Base-by-base conservation (phyloP, 2,113 vertebrate species). In the Monopterus albus region DNA sequence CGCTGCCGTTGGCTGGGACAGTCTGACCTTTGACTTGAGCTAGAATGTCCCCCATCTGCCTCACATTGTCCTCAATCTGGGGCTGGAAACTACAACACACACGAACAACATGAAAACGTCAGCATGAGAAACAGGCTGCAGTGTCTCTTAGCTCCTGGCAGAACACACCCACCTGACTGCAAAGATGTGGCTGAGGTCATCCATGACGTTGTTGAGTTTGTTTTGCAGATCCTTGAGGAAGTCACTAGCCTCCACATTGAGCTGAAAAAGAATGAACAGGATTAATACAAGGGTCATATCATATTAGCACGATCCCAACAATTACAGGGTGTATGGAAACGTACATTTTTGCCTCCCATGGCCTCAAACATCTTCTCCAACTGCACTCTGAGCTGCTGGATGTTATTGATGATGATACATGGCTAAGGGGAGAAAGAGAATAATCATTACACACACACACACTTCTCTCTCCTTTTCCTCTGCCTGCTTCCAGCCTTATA, bases 361-460 rank as follows among this genome's bases (percentile, higher is more conserved):
- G 96, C 97, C 83, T 99, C 96, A 43, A 99, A 99, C 96, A 99
- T 99, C 92, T 98, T 99, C 91, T 99, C 97, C 4, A 99, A 84
- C 89, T 99, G 97, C 25, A 99, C 97, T 1, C 97, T 92, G 15
- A 99, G 94, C 88, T 99, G 97, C 88, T 99, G 97, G 33, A 98
- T 98, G 89, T 99, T 99, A 89, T 99, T 99, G 94, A 99, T 99
- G 88, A 99, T 95, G 92, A 99, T 98, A 82, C 97, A 98, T 72
- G 95, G 95, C 95, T 96, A 73, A 51, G 53, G 62, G 62, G 69
- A 51, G 75, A 70, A 58, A 51, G 42, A 76, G 17, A 13, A 59
- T 61, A 67, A 57, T 58, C 57, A 76, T 75, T 62, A 65, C 53
- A 49, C 58, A 59, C 59, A 31, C 35, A 33, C 17, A 40, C 57